phyloP scores from a whole-genome alignment of 2,113 vertebrate genomes.

The Mastomys coucha region DNA sequence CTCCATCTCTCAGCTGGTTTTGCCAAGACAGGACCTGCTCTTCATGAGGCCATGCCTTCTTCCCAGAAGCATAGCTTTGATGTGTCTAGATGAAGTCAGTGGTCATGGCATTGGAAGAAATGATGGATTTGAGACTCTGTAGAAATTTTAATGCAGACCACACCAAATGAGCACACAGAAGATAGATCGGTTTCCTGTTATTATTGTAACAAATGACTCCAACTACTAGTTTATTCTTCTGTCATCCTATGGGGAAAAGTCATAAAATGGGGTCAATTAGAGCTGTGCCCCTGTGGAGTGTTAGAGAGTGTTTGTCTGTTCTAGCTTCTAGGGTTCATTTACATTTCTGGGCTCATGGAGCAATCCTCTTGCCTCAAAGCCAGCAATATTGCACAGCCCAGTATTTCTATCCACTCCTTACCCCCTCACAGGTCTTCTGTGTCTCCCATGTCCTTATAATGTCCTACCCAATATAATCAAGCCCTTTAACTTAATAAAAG shows the following conservation, averaged over 20 bases:
- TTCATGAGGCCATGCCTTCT: not conserved
- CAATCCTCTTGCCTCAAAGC: not conserved
- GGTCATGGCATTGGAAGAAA: not conserved
- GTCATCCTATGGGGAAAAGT: not conserved
- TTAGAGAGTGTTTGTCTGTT: not conserved
- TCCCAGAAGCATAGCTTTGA: not conserved
- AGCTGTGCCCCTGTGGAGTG: not conserved
- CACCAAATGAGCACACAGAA: not conserved
- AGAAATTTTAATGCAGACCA: not conserved
- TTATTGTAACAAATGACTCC: not conserved
- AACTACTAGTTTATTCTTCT: not conserved
- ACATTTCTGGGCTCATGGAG: not conserved
- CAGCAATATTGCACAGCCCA: not conserved
- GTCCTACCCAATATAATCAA: not conserved
- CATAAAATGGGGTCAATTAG: not conserved
- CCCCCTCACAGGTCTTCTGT: not conserved
- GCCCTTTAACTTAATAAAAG: not conserved
- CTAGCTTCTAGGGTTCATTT: not conserved
- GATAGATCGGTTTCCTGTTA: not conserved
- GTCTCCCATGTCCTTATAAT: not conserved
- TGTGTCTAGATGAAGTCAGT: not conserved
- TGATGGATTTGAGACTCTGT: not conserved
- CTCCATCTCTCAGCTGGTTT: not conserved
- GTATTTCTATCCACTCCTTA: not conserved
- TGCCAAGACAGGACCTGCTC: not conserved